These are phyloP conservation scores for Peromyscus leucopus DNA, from an alignment of 2,113 vertebrate species.

Conservation along the genomic window DNA sequence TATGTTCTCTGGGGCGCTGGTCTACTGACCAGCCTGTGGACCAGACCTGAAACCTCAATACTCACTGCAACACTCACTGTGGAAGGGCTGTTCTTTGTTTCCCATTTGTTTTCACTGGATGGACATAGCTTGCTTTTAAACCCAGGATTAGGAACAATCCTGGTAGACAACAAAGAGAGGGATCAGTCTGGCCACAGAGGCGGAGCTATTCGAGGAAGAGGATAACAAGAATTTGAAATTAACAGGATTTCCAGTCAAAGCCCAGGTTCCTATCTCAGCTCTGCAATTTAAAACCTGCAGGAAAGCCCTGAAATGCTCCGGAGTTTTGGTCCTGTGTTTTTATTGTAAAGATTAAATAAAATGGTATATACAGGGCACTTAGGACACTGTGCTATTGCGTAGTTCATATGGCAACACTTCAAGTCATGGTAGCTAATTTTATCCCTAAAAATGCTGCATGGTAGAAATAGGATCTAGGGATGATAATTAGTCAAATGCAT, in stretches of 20 bases:
- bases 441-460: neutral
- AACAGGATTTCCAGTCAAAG: neutral
- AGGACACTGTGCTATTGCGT: neutral
- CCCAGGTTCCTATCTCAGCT: neutral
- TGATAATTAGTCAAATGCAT: constrained; percentile 69
- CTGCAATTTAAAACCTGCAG: neutral
- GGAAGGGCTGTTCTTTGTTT: neutral
- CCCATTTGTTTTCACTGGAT: neutral
- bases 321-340: neutral
- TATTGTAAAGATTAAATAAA: neutral
- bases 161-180: neutral
- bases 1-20: neutral
- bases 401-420: constrained; percentile 5
- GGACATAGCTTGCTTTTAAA: neutral
- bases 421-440: constrained; percentile 56
- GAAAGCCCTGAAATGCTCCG: neutral
- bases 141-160: neutral
- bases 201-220: neutral
- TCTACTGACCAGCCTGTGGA: neutral
- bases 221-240: neutral
- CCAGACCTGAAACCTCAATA: neutral
- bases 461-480: constrained; percentile 53
- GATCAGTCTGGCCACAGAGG: neutral
- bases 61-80: rapidly evolving
- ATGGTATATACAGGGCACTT: neutral